Base-by-base conservation (phyloP, 35 echinoderm and acorn worm genomes). In the Holothuria glaberrima region DNA sequence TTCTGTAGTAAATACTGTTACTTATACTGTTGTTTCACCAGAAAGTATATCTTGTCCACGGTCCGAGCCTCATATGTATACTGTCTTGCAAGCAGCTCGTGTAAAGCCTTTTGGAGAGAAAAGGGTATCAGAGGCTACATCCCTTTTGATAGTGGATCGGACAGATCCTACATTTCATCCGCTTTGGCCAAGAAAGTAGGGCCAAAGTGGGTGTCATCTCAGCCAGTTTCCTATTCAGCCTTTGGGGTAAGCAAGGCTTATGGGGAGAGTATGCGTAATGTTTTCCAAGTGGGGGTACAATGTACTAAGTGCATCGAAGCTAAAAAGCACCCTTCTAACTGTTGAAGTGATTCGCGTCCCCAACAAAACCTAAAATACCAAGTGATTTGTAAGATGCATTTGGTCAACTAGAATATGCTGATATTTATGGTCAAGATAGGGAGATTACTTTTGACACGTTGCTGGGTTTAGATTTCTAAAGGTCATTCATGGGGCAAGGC, bases 401-500 rank as follows among this genome's bases (percentile, higher is more conserved):
- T 24, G 29, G 59, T 2, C 30, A 26, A 22, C 21, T 68, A 4
- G 26, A 9, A 22, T 68, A 68, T 44, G 60, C 84, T 38, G 84
- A 87, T 87, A 12, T 63, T 33, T 63, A 86, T 61, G 82, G 36
- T 68, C 31, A 68, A 48, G 61, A 87, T 21, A 87, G 84, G 61
- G 64, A 87, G 24, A 69, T 87, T 27, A 67, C 36, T 5, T 16
- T 87, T 87, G 84, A 87, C 44, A 87, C 58, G 1, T 83, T 83
- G 52, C 17, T 83, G 21, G 80, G 83, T 21, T 46, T 87, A 25
- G 83, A 67, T 46, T 36, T 67, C 29, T 69, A 67, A 17, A 68
- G 84, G 84, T 31, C 29, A 87, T 87, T 87, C 26, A 87, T 87
- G 84, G 44, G 83, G 41, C 83, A 68, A 46, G 83, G 41, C 0